Conservation (phyloP, 92 coral and sea anemone genomes). For the Epizoanthus scotinus region DNA sequence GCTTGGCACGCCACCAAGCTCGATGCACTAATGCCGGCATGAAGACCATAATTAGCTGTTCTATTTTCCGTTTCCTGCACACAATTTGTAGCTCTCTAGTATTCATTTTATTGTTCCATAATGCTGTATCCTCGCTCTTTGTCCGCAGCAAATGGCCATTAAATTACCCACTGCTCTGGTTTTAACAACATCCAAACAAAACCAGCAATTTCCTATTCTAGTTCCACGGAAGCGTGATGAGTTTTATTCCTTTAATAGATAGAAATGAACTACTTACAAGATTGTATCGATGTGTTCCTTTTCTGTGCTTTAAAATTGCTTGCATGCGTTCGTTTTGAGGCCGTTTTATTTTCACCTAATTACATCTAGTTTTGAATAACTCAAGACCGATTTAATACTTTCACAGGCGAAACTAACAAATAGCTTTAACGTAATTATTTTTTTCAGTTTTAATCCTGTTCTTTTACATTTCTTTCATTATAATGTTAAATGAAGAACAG, state of each 20-base stretch:
- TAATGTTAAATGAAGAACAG: not conserved
- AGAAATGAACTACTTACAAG: not conserved
- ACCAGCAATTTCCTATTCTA: slow-evolving; percentile 17
- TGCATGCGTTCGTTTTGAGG: not conserved
- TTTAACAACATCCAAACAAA: slow-evolving; percentile 30
- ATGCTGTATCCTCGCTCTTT: not conserved
- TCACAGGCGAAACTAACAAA: too few relatives aligned
- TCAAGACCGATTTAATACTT: too few relatives aligned
- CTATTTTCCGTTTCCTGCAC: not conserved
- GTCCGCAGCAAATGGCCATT: slow-evolving; percentile 19
- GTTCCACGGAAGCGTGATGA: not conserved
- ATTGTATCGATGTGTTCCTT: not conserved
- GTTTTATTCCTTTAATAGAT: not conserved
- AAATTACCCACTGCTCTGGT: slow-evolving; percentile 1
- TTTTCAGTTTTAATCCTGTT: too few relatives aligned
- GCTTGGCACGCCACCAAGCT: slow-evolving; percentile 24
- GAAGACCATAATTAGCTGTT: not conserved
- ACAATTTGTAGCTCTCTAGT: not conserved
- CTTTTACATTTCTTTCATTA: too few relatives aligned
- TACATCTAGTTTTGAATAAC: not conserved
- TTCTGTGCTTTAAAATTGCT: not conserved
- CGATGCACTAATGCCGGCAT: not conserved
- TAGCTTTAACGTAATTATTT: too few relatives aligned
- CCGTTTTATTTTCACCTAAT: too few relatives aligned
- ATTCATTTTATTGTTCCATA: not conserved